These are phyloP conservation scores for Dermolepida albohirtum DNA, from an alignment of 2,888 invertebrate species.

Conservation along the genomic window DNA sequence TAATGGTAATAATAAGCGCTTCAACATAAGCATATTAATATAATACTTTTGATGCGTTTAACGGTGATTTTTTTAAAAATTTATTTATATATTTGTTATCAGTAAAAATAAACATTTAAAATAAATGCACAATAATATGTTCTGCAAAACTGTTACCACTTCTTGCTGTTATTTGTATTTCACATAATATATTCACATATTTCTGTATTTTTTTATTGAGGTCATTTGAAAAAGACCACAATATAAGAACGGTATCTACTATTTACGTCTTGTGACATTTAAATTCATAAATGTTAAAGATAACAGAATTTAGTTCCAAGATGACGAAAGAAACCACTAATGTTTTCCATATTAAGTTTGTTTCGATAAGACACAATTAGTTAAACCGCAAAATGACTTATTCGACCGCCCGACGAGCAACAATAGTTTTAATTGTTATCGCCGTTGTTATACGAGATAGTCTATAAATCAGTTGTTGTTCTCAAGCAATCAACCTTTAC, in stretches of 20 bases:
- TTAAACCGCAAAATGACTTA: slow-evolving; percentile 30
- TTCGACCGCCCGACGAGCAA: not conserved
- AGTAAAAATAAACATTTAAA: no score
- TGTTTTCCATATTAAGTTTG: slow-evolving; percentile 11
- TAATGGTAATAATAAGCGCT: no score
- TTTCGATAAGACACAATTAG: slow-evolving; percentile 30
- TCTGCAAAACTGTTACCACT: no score
- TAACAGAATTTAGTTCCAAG: not conserved
- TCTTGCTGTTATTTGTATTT: no score
- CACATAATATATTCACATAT: not conserved
- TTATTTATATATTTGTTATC: no score
- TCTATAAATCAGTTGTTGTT: slow-evolving; percentile 38
- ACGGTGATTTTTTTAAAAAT: no score
- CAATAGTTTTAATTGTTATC: slow-evolving; percentile 39
- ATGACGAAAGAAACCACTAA: slow-evolving; percentile 30
- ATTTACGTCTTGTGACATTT: slow-evolving; percentile 22
- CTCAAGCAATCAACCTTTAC: slow-evolving; percentile 47
- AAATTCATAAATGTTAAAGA: slow-evolving; percentile 1
- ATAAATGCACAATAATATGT: no score
- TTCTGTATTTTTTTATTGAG: slow-evolving; percentile 13
- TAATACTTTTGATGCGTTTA: no score
- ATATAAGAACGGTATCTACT: slow-evolving; percentile 12
- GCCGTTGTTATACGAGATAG: slow-evolving; percentile 37
- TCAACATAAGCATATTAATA: no score
- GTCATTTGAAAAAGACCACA: slow-evolving; percentile 12